phyloP scores from a whole-genome alignment of 2,797 vertebrate genomes.

The Neosilurus mollespiculum region DNA sequence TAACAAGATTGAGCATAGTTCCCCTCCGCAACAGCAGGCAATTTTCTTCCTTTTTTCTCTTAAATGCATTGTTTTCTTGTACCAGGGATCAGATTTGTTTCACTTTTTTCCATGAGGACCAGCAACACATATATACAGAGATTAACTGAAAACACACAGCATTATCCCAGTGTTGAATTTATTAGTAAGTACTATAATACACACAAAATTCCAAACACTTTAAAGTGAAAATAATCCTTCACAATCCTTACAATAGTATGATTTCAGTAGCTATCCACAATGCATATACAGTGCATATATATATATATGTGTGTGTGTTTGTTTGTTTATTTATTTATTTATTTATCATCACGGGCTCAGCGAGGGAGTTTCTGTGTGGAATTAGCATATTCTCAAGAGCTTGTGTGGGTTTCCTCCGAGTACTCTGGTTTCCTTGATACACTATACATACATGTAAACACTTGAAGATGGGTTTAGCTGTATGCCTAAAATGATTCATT shows the following conservation, averaged over 20 bases:
- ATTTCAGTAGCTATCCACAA: neutral
- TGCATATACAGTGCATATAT: too few species aligned
- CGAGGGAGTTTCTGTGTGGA: too few species aligned
- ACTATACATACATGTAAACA: neutral
- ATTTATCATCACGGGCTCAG: too few species aligned
- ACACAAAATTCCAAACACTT: too few species aligned
- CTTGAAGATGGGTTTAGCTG: neutral
- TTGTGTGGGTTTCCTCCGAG: too few species aligned
- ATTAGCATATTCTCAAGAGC: too few species aligned
- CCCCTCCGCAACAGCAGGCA: neutral
- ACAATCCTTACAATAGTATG: neutral
- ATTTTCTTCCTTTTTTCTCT: slow-evolving; percentile 20
- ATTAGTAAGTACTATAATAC: neutral
- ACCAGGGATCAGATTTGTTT: slow-evolving; percentile 3
- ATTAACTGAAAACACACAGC: neutral
- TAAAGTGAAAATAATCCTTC: neutral
- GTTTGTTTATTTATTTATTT: too few species aligned
- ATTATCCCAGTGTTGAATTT: neutral
- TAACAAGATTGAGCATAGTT: slow-evolving; percentile 45
- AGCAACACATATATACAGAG: neutral
- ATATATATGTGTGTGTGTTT: too few species aligned
- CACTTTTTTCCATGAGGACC: neutral
- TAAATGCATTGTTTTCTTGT: neutral
- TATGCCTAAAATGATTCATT: neutral
- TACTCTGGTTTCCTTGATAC: too few species aligned